Evolutionary conservation across 2,113 vertebrate species (phyloP).

Genomic region (Clarias gariepinus): DNA sequence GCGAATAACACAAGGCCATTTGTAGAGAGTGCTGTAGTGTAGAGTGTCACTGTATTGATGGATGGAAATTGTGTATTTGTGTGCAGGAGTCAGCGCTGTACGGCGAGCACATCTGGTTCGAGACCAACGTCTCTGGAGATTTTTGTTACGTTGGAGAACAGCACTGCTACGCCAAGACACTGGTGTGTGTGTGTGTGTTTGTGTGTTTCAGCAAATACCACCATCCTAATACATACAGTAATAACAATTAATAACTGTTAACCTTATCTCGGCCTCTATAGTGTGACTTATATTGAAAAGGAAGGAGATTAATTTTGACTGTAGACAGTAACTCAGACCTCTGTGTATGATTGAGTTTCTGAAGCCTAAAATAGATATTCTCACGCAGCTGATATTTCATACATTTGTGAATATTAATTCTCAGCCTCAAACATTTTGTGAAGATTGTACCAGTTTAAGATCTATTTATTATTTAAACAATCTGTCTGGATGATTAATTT

Average conservation of each 20-base stretch:
- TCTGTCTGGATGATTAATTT: neutral
- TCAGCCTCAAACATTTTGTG: neutral
- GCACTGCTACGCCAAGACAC: conserved; percentile 87
- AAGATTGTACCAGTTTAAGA: neutral
- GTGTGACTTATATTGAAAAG: neutral
- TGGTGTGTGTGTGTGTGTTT: conserved; percentile 73
- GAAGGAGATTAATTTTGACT: neutral
- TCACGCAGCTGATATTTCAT: neutral
- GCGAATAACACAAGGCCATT: neutral
- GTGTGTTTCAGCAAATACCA: neutral
- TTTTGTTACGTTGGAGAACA: conserved; percentile 95
- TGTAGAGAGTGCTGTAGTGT: neutral
- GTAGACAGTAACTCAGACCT: neutral
- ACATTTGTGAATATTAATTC: neutral
- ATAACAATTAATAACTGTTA: neutral
- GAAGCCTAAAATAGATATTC: neutral
- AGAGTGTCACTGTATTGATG: neutral
- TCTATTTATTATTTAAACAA: neutral
- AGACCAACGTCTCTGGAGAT: conserved; percentile 90
- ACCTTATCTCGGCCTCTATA: neutral
- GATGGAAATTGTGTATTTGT: conserved; percentile 2
- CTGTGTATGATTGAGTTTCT: neutral
- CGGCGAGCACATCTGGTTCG: conserved; percentile 96
- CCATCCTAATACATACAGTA: neutral
- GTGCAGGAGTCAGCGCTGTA: conserved; percentile 84